phyloP scores from a whole-genome alignment of 2,113 vertebrate species.

The Apeltes quadracus region DNA sequence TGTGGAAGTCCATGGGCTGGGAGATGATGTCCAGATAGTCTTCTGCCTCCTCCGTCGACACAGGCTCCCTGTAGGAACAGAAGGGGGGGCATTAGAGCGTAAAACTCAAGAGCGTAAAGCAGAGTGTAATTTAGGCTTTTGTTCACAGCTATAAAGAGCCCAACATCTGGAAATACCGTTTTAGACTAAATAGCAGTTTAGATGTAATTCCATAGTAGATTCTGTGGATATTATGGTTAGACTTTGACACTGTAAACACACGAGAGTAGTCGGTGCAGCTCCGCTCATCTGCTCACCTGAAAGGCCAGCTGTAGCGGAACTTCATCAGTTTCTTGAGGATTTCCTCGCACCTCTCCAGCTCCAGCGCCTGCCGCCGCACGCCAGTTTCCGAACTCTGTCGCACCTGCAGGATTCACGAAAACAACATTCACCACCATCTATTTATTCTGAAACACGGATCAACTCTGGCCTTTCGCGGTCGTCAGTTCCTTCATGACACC shows the following conservation, averaged over 20 bases:
- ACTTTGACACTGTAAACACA: neutral
- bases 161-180: neutral
- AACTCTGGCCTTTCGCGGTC: neutral
- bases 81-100: neutral
- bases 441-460: neutral
- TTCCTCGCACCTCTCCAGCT: conserved; percentile 93
- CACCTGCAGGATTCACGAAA: conserved; percentile 78
- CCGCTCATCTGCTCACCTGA: conserved; percentile 85
- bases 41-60: conserved; percentile 90
- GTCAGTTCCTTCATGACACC: neutral
- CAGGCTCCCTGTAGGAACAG: conserved; percentile 87
- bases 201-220: neutral
- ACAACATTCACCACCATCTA: neutral
- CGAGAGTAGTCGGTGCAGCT: neutral
- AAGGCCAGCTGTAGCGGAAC: conserved; percentile 97
- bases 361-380: conserved; percentile 82
- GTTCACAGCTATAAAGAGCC: neutral
- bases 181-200: neutral
- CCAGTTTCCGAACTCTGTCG: conserved; percentile 84
- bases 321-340: conserved; percentile 92
- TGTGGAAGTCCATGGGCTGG: conserved; percentile 96
- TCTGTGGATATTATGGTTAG: neutral
- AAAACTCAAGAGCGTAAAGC: neutral
- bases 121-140: neutral
- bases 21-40: conserved; percentile 93